Evolutionary conservation across 2,113 vertebrate genomes (phyloP).

Genomic region (Crotalus tigris): DNA sequence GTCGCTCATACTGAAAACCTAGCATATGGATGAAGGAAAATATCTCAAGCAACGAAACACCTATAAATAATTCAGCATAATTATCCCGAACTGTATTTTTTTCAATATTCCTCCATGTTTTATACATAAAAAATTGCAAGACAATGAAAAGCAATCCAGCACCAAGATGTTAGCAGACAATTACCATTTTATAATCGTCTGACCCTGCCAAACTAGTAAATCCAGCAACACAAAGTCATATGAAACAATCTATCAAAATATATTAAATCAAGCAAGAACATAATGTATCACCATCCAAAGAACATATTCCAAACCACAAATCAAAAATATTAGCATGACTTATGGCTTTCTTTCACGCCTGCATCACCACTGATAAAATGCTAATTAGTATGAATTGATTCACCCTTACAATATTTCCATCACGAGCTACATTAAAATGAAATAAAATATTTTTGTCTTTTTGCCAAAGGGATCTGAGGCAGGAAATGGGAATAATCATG

Average conservation of each 20-base stretch:
- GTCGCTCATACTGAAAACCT: neutral
- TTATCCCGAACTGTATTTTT: neutral
- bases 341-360: neutral
- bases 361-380: neutral
- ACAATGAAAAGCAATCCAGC: slow-evolving; percentile 5
- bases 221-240: slow-evolving; percentile 24
- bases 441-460: neutral
- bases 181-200: slow-evolving; percentile 7
- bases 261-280: neutral
- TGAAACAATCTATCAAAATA: neutral
- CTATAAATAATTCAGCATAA: slow-evolving; percentile 13
- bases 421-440: neutral
- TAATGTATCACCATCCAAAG: neutral
- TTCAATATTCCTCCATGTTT: slow-evolving; percentile 1
- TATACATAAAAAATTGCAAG: slow-evolving; percentile 7
- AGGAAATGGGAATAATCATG: neutral
- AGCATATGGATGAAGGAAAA: neutral
- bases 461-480: neutral
- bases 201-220: neutral
- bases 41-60: slow-evolving; percentile 11
- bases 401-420: neutral
- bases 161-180: slow-evolving; percentile 16
- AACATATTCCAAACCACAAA: neutral
- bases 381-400: neutral
- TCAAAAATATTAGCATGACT: neutral